Base-by-base conservation (phyloP, 2,797 vertebrate species). In the Knipowitschia caucasica region DNA sequence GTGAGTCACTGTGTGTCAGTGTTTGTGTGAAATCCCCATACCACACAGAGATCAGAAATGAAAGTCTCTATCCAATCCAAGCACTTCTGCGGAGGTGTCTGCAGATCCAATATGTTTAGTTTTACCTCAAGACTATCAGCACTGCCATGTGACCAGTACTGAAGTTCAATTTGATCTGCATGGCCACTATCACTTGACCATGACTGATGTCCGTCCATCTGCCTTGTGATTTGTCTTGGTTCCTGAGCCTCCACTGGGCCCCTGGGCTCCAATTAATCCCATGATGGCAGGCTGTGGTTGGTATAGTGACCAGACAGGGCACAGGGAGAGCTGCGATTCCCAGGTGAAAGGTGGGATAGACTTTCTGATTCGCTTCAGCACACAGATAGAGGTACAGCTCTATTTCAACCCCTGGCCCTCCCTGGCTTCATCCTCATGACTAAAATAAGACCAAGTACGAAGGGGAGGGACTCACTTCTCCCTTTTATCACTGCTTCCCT, bases 331-430 rank as follows among this genome's bases (percentile, higher is more conserved):
- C 76, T 77, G 78, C 84, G 89, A 88, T 88, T 90, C 84, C 86
- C 86, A 85, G 88, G 89, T 89, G 89, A 91, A 89, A 91, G 90
- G 90, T 90, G 89, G 86, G 87, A 91, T 90, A 88, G 88, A 89
- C 88, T 89, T 88, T 91, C 83, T 85, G 88, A 89, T 89, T 85
- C 83, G 79, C 88, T 90, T 80, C 85, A 87, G 83, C 86, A 87
- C 85, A 82, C 87, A 87, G 83, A 86, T 84, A 86, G 87, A 88
- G 79, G 84, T 87, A 86, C 86, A 85, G 78, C 86, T 88, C 84
- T 86, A 89, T 87, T 88, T 83, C 77, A 87, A 82, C 82, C 84
- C 68, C 68, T 73, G 54, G 38, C 74, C 75, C 80, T 79, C 73
- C 68, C 84, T 45, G 11, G 70, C 62, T 76, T 73, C 74, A 62